Evolutionary conservation across 2,113 vertebrate species (phyloP).

Genomic region (Riparia riparia): DNA sequence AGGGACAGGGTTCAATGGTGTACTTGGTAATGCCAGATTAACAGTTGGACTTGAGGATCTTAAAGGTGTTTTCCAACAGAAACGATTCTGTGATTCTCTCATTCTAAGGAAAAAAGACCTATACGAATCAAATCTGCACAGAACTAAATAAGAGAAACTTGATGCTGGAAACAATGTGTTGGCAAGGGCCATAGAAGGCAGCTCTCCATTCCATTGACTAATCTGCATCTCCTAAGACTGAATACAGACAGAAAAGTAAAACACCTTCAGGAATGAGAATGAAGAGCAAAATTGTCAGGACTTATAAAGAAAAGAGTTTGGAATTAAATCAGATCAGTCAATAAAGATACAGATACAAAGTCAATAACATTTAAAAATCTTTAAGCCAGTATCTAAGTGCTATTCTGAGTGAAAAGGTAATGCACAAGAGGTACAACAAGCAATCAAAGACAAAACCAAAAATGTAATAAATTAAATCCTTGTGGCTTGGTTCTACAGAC

Average conservation of each 20-base stretch:
- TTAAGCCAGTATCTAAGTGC: background rate
- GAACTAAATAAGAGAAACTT: background rate
- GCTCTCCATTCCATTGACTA: background rate
- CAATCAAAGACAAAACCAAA: background rate
- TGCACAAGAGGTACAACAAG: background rate
- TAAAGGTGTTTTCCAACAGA: background rate
- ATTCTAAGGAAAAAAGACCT: background rate
- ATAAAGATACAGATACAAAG: background rate
- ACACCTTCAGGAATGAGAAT: background rate
- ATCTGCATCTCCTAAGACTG: background rate
- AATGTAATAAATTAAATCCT: background rate
- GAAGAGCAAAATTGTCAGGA: background rate
- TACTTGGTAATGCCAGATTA: background rate
- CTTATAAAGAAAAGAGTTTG: background rate
- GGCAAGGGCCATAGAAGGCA: background rate
- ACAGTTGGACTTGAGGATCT: background rate
- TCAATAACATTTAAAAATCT: background rate
- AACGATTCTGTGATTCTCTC: background rate
- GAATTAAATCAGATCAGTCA: background rate
- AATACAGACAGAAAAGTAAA: background rate
- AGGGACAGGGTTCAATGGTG: background rate
- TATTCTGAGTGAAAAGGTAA: background rate
- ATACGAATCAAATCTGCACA: background rate
- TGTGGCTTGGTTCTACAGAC: background rate
- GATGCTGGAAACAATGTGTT: background rate